Percentiles rank a stretch among this genome's conserved stretches.
These are phyloP conservation scores for Neolamprologus longior DNA, from an alignment of 2,113 vertebrate genomes.

Conservation along the genomic window DNA sequence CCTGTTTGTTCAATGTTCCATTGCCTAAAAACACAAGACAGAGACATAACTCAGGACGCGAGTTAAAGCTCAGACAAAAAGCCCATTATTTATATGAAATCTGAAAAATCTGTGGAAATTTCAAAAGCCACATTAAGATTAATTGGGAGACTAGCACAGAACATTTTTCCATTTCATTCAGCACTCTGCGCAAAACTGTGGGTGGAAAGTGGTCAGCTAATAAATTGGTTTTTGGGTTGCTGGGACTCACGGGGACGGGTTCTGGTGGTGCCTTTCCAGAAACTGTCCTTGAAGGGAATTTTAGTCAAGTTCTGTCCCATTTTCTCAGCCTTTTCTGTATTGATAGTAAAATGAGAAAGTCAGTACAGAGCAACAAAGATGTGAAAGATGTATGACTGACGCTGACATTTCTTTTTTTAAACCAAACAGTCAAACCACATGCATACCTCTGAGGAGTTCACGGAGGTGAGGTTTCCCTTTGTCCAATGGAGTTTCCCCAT, in stretches of 20 bases:
- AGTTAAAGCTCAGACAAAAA: background rate
- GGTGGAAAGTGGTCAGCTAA: background rate
- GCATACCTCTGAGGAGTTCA: slow-evolving; percentile 80
- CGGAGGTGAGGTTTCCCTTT: slow-evolving; percentile 88
- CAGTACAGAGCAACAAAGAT: background rate
- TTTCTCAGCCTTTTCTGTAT: slow-evolving; percentile 89
- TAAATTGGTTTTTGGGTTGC: background rate
- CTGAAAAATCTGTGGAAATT: background rate
- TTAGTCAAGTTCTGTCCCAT: slow-evolving; percentile 88
- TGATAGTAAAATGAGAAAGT: background rate
- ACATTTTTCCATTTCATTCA: background rate
- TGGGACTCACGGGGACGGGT: slow-evolving; percentile 87
- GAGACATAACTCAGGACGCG: background rate
- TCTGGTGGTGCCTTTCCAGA: slow-evolving; percentile 98
- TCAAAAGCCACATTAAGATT: background rate
- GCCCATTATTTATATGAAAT: background rate
- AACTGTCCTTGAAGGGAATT: slow-evolving; percentile 94
- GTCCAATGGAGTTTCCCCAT: slow-evolving; percentile 89
- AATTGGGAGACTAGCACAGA: background rate
- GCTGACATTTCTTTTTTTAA: background rate
- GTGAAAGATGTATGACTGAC: background rate
- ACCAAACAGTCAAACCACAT: background rate
- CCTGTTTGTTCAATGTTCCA: slow-evolving; percentile 93
- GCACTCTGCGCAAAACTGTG: background rate
- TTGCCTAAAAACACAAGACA: slow-evolving; percentile 75